A percentile compares a stretch with the other conserved stretches of the same genome.
Conservation (phyloP, 2,797 vertebrate genomes). For the Mus minutoides region DNA sequence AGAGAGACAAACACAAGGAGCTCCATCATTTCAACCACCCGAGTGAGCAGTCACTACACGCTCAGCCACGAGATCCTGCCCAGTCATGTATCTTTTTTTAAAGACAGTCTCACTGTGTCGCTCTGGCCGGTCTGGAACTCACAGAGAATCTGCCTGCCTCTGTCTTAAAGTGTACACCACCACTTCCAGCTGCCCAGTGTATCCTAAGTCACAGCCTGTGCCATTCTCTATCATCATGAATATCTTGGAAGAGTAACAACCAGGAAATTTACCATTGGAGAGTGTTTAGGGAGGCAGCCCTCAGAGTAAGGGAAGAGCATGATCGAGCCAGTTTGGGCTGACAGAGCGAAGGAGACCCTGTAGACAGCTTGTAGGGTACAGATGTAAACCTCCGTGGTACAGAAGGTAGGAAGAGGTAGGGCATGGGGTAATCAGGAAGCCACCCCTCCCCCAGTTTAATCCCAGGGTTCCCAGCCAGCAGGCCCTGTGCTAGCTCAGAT, state of each 20-base stretch:
- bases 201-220: background rate
- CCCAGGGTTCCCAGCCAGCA: background rate
- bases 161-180: background rate
- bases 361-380: too few species aligned
- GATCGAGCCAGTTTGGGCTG: background rate
- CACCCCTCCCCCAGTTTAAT: background rate
- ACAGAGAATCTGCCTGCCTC: background rate
- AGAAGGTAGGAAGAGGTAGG: background rate
- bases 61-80: background rate
- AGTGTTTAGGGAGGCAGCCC: background rate
- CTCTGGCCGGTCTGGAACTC: background rate
- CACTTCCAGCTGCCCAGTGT: background rate
- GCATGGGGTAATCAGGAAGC: background rate
- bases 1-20: background rate
- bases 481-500: background rate
- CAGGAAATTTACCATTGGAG: background rate
- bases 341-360: background rate
- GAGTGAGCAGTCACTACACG: background rate
- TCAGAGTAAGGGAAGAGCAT: background rate
- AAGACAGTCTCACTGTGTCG: background rate
- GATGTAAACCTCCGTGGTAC: background rate
- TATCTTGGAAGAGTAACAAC: background rate
- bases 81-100: background rate
- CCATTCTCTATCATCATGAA: background rate
- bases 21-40: background rate